Evolutionary conservation across 2,113 vertebrate genomes (phyloP).

Genomic region (Kryptolebias marmoratus): DNA sequence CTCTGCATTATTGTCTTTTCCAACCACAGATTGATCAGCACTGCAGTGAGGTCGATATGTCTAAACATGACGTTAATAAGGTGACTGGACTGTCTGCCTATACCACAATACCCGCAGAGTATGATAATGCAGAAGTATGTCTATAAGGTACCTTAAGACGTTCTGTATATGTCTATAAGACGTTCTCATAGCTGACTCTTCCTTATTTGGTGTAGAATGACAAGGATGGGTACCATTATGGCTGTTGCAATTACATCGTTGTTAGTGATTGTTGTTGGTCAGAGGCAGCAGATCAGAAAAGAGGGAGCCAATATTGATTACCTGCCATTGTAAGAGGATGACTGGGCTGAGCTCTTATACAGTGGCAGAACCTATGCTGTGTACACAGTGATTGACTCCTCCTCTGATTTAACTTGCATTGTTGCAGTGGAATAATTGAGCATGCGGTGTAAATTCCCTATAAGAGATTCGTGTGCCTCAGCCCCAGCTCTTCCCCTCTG

Average conservation of each 20-base stretch:
- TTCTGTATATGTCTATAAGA: background rate
- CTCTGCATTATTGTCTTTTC: conserved; percentile 55
- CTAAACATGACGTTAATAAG: conserved; percentile 71
- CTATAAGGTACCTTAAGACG: background rate
- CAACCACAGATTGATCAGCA: conserved; percentile 68
- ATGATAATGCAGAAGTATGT: conserved; percentile 25
- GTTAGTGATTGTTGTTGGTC: conserved; percentile 62
- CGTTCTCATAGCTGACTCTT: background rate
- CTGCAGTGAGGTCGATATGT: conserved; percentile 68
- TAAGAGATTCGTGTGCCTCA: conserved; percentile 54
- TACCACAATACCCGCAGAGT: conserved; percentile 32
- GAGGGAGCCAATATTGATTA: conserved; percentile 66
- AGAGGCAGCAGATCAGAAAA: conserved; percentile 57
- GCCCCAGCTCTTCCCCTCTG: conserved; percentile 43
- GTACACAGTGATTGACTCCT: conserved; percentile 48
- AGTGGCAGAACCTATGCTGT: conserved; percentile 27
- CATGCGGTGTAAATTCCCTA: conserved; percentile 55
- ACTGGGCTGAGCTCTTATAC: conserved; percentile 37
- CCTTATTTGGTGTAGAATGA: conserved; percentile 1
- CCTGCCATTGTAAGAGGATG: conserved; percentile 48
- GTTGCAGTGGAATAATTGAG: conserved; percentile 62
- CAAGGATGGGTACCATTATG: conserved; percentile 40
- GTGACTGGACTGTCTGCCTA: conserved; percentile 42
- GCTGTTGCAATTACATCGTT: conserved; percentile 52
- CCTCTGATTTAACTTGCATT: conserved; percentile 34